Conservation (phyloP, 92 coral and sea anemone species). For the Diadumene lineata region DNA sequence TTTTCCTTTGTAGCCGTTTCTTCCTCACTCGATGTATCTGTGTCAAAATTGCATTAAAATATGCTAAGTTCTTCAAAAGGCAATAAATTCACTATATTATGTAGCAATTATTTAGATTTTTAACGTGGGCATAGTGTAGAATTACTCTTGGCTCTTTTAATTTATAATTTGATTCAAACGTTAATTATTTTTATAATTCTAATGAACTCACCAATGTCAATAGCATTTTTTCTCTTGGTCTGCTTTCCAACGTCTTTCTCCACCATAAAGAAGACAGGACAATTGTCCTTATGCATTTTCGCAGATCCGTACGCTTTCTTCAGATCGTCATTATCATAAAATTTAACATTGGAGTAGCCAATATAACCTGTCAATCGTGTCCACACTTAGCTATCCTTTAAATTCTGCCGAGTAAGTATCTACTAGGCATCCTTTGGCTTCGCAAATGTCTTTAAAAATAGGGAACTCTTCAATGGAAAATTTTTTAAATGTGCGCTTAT, state of each 20-base stretch:
- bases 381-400: background rate
- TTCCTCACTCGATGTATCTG: slow-evolving; percentile 7
- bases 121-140: background rate
- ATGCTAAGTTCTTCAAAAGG: background rate
- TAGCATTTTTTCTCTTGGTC: background rate
- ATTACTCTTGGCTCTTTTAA: background rate
- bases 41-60: background rate
- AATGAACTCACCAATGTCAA: background rate
- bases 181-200: background rate
- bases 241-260: background rate
- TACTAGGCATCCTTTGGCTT: background rate
- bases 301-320: background rate
- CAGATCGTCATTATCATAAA: background rate
- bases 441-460: background rate
- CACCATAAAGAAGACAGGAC: background rate
- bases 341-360: slow-evolving; percentile 4
- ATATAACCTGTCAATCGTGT: background rate
- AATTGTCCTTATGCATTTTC: background rate
- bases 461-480: slow-evolving; percentile 9
- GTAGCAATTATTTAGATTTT: background rate
- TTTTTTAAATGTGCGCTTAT: slow-evolving; percentile 12
- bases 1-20: background rate
- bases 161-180: background rate
- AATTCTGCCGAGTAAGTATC: slow-evolving; percentile 1
- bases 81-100: too few relatives aligned